Base-by-base conservation (phyloP, 2,888 invertebrate genomes). In the Zaprionus obscuricornis region DNA sequence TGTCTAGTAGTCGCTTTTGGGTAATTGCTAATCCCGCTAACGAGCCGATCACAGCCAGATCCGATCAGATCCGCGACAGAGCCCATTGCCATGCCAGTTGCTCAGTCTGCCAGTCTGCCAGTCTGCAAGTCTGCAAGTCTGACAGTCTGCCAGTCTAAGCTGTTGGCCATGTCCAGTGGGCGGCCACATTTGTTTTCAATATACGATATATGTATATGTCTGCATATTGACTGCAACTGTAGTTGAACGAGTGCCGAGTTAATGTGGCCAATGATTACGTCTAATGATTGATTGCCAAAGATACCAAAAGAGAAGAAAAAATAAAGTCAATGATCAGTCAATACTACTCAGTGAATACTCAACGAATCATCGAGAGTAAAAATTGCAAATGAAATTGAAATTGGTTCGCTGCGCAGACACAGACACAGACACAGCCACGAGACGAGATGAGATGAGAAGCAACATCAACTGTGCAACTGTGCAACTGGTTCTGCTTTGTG, bases 21-120 rank as follows among this genome's bases (percentile, higher is more conserved):
- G 71, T 84, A 81, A 81, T 81, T 81, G 82, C 85, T 81, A 84
- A 82, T 82, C 82, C 82, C 76, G 72, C 78, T 81, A 81, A 81
- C 81, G 85, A 81, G 82, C 70, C 75, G 72, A 63, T 64, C 24
- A 81, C 81, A 82, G 84, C 78, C 70, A 72, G 72, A 63, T 64
- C 24, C 16, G 39, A 68, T 67, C 66, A 7, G 45, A 52, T 51
- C 50, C 49, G 22, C 31, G 31, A 34, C 60, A 47, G 14, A 46
- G 27, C 10, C 37, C 17, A 49, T n/a, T 51, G 56, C 39, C 45
- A 33, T 10, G 16, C n/a, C n/a, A 42, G 24, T 26, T 10, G 7
- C n/a, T n/a, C 1, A 40, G 26, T 26, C 14, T 10, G 11, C n/a
- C n/a, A 36, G 3, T 17, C 26, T 8, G n/a, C n/a, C n/a, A 40